Percentiles rank a stretch among this genome's conserved stretches.
These are phyloP conservation scores for Drosophila subsilvestris DNA, from an alignment of 2,888 invertebrate species.

Conservation along the genomic window DNA sequence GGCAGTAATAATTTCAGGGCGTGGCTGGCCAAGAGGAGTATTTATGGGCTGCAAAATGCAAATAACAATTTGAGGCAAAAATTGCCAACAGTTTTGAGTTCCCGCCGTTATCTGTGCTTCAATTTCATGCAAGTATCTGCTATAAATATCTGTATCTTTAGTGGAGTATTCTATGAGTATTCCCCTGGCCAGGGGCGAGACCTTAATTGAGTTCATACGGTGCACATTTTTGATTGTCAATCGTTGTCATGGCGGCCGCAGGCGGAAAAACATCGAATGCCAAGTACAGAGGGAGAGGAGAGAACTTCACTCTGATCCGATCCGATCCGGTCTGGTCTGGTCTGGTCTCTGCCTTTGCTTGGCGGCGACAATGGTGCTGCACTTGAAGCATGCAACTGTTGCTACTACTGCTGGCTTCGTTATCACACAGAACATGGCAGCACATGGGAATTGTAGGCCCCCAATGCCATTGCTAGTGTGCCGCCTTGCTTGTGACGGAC, in stretches of 20 bases:
- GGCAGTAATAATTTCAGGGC: conserved; percentile 40
- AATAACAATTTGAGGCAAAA: conserved; percentile 25
- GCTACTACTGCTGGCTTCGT: conserved; percentile 51
- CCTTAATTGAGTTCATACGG: conserved; percentile 69
- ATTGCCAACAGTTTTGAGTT: conserved; percentile 1
- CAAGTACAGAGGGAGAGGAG: neutral
- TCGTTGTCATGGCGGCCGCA: conserved; percentile 30
- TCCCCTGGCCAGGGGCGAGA: conserved; percentile 18
- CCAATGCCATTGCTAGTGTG: conserved; percentile 23
- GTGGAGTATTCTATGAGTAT: neutral
- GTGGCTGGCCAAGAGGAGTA: conserved; percentile 20
- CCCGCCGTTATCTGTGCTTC: conserved; percentile 19
- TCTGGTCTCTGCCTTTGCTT: neutral
- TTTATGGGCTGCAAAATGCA: conserved; percentile 32
- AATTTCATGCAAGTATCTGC: neutral
- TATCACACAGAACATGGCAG: conserved; percentile 75
- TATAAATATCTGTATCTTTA: neutral
- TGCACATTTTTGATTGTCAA: conserved; percentile 51
- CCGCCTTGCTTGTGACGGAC: conserved; percentile 26
- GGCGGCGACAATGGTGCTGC: conserved; percentile 59
- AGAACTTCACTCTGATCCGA: conserved; percentile 1
- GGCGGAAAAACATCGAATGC: conserved; percentile 39
- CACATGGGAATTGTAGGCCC: conserved; percentile 74
- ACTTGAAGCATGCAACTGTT: conserved; percentile 17
- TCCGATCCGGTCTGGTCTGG: conserved; percentile 6